phyloP scores from a whole-genome alignment of 2,888 invertebrate species.

The Epinotia brunnichana region DNA sequence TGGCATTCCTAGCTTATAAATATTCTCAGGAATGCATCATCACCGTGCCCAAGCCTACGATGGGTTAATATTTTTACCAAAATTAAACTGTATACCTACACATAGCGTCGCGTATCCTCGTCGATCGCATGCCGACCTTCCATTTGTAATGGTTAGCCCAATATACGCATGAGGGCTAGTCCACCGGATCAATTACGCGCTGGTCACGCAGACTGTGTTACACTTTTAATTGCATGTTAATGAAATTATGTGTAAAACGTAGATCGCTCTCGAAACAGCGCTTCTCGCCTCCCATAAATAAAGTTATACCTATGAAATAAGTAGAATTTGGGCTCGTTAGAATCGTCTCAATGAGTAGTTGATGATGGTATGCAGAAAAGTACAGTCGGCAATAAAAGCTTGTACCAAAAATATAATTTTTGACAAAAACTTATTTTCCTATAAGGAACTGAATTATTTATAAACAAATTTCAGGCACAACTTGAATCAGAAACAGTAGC shows the following conservation, averaged over 20 bases:
- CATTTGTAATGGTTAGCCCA: constrained; percentile 46
- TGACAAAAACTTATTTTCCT: too few relatives aligned
- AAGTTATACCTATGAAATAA: too few relatives aligned
- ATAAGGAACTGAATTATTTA: too few relatives aligned
- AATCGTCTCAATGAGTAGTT: too few relatives aligned
- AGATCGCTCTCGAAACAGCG: neutral
- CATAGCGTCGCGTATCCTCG: neutral
- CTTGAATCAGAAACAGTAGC: too few relatives aligned
- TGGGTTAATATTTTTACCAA: constrained; percentile 1
- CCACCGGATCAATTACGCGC: constrained; percentile 44
- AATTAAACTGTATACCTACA: neutral
- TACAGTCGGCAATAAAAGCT: too few relatives aligned
- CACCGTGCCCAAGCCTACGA: neutral
- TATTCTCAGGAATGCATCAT: neutral
- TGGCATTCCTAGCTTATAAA: too few relatives aligned
- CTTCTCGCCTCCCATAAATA: too few relatives aligned
- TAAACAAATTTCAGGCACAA: too few relatives aligned
- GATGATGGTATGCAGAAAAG: too few relatives aligned
- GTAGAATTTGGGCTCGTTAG: too few relatives aligned
- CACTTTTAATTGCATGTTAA: constrained; percentile 44
- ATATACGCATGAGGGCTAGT: constrained; percentile 42
- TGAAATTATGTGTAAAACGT: neutral
- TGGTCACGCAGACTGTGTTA: constrained; percentile 44
- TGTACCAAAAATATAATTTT: too few relatives aligned
- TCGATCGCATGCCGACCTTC: constrained; percentile 41